Conservation (phyloP, 2,113 vertebrate genomes). For the Gallinago paraguaiae region DNA sequence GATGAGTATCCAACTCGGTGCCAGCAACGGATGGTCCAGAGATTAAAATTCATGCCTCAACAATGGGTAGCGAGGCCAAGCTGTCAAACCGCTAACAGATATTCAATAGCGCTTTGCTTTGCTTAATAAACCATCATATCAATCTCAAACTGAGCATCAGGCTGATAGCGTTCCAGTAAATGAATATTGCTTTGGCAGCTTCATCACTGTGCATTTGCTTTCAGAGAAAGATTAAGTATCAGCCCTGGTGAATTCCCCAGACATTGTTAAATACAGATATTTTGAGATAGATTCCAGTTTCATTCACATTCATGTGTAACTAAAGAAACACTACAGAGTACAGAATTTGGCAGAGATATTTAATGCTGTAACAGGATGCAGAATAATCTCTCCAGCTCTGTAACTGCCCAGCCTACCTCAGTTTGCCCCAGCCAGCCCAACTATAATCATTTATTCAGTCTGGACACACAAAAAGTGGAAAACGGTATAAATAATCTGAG, state of each 20-base stretch:
- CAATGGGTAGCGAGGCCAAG: background rate
- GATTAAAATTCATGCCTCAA: conserved; percentile 47
- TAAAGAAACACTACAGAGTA: background rate
- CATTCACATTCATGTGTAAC: background rate
- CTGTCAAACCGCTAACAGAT: conserved; percentile 43
- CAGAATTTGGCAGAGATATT: background rate
- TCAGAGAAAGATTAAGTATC: conserved; percentile 33
- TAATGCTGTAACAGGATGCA: background rate
- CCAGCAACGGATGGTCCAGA: background rate
- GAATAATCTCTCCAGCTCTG: background rate
- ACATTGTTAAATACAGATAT: conserved; percentile 11
- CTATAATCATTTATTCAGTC: background rate
- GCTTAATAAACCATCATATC: conserved; percentile 57
- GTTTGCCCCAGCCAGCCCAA: background rate
- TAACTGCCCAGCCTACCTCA: background rate
- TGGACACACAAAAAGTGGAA: background rate
- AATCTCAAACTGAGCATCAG: conserved; percentile 34
- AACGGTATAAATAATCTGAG: background rate
- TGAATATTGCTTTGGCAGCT: conserved; percentile 43
- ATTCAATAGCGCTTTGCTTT: conserved; percentile 54
- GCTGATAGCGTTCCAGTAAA: conserved; percentile 52
- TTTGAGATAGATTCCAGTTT: conserved; percentile 22
- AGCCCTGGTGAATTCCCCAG: conserved; percentile 10
- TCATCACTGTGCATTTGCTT: conserved; percentile 9
- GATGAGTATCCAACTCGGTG: background rate